phyloP scores from a whole-genome alignment of 2,797 vertebrate species.

The Enteromius thamalakanensis region DNA sequence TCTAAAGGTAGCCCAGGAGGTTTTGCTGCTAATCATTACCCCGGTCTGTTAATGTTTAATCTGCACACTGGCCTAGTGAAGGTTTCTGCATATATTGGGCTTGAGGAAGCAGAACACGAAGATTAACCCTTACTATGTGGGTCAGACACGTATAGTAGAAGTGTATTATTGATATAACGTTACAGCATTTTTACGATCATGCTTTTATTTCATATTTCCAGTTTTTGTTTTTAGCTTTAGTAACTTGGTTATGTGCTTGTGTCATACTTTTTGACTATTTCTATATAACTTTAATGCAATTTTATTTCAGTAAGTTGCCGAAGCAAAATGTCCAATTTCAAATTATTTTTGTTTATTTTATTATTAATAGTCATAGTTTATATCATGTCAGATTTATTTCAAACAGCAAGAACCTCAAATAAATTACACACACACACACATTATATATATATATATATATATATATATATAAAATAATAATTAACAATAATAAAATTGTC shows the following conservation, averaged over 20 bases:
- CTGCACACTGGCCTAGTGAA: conserved; percentile 59
- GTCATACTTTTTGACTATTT: not conserved
- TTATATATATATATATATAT: too few relatives aligned
- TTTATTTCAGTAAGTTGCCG: not conserved
- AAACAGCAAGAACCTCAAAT: too few relatives aligned
- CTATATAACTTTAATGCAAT: not conserved
- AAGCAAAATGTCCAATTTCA: not conserved
- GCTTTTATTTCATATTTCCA: not conserved
- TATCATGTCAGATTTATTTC: too few relatives aligned
- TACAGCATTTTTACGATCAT: not conserved
- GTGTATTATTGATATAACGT: not conserved
- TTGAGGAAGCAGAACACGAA: conserved; percentile 54
- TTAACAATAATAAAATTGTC: not conserved
- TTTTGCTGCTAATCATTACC: conserved; percentile 75
- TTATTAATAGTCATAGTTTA: too few relatives aligned
- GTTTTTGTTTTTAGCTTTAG: not conserved
- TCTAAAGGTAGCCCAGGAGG: conserved; percentile 49
- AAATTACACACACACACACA: too few relatives aligned
- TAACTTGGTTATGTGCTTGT: not conserved
- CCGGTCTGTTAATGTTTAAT: conserved; percentile 79
- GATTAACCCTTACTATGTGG: not conserved
- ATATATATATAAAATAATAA: too few relatives aligned
- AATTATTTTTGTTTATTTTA: not conserved
- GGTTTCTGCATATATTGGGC: conserved; percentile 61
- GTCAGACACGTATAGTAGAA: not conserved